A percentile compares a stretch with the other conserved stretches of the same genome.
phyloP scores from a whole-genome alignment of 2,113 vertebrate genomes.

The Erinaceus europaeus region DNA sequence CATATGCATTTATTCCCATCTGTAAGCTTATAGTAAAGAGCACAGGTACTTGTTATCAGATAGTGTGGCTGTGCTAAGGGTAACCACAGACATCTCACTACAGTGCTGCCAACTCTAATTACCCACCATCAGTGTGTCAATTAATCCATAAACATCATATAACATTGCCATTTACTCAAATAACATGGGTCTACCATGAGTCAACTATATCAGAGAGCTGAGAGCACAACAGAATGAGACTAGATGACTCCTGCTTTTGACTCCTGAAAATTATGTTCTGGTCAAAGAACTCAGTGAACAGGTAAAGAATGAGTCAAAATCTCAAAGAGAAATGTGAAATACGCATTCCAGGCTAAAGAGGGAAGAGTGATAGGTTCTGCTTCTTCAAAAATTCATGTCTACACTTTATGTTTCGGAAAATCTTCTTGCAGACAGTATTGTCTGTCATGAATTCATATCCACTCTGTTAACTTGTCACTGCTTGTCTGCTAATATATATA shows the following conservation, averaged over 20 bases:
- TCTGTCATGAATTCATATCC: too few relatives aligned
- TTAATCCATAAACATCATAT: too few relatives aligned
- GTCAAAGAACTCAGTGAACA: neutral
- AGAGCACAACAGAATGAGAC: neutral
- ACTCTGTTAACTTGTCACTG: too few relatives aligned
- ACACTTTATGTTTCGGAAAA: too few relatives aligned
- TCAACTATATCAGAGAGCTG: neutral
- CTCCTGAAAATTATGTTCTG: neutral
- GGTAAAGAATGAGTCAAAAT: neutral
- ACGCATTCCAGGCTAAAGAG: neutral
- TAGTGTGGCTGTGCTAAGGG: neutral
- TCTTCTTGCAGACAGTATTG: too few relatives aligned
- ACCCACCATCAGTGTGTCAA: too few relatives aligned
- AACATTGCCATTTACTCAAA: too few relatives aligned
- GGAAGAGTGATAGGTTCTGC: neutral
- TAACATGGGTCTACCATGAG: neutral
- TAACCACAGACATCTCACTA: neutral
- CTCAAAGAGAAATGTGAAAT: neutral
- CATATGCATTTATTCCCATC: too few relatives aligned
- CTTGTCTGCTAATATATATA: too few relatives aligned
- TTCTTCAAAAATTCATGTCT: too few relatives aligned
- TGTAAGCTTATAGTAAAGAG: too few relatives aligned
- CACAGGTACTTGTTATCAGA: neutral
- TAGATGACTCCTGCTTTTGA: neutral
- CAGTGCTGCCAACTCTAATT: too few relatives aligned